Conservation (phyloP, 2,888 invertebrate species). For the Ochropleura plecta region DNA sequence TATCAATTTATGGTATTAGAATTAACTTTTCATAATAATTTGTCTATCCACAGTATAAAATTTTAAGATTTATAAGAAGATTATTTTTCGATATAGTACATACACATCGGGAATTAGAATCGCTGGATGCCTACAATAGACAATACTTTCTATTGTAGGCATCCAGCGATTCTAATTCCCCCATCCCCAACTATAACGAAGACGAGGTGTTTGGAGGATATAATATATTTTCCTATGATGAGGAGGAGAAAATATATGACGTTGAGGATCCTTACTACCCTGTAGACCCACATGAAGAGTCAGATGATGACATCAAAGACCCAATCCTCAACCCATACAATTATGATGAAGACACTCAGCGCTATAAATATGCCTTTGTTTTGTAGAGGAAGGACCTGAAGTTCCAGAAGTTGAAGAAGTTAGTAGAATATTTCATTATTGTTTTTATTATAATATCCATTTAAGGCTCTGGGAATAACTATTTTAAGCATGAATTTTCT, state of each 20-base stretch:
- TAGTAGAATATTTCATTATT: background rate
- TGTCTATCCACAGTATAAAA: too few relatives aligned
- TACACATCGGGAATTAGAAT: too few relatives aligned
- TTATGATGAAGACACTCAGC: background rate
- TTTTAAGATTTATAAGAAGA: too few relatives aligned
- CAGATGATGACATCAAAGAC: background rate
- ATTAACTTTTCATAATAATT: too few relatives aligned
- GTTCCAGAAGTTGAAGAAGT: too few relatives aligned
- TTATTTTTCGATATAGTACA: too few relatives aligned
- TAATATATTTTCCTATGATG: background rate
- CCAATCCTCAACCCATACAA: background rate
- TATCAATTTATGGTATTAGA: too few relatives aligned
- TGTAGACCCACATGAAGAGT: too few relatives aligned
- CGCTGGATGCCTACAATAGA: too few relatives aligned
- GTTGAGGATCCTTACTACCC: too few relatives aligned
- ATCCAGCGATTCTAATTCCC: background rate
- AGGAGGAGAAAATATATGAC: background rate
- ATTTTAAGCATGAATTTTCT: background rate
- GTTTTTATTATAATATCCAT: background rate
- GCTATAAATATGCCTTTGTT: background rate
- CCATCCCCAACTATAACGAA: background rate
- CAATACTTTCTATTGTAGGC: background rate
- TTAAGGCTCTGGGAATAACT: background rate
- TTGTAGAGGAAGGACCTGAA: background rate
- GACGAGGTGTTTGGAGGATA: background rate